Evolutionary conservation across 2,797 vertebrate genomes (phyloP).

Genomic region (Channallabes apus): DNA sequence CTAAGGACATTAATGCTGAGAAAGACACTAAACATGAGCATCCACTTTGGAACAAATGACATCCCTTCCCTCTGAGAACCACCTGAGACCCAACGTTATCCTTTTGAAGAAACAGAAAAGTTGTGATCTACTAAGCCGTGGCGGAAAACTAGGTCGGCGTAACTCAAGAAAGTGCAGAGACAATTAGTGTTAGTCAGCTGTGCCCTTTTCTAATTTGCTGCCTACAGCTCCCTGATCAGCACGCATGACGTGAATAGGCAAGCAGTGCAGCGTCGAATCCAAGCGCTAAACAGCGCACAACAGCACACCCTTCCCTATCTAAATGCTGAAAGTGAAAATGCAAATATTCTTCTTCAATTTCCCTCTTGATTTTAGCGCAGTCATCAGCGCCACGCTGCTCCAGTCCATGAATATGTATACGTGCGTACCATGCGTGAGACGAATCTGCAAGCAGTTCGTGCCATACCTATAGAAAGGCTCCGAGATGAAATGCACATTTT

Average conservation of each 20-base stretch:
- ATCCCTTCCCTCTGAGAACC: neutral
- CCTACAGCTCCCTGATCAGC: conserved; percentile 43
- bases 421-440: conserved; percentile 1
- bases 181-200: conserved; percentile 54
- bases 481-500: neutral
- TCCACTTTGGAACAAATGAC: conserved; percentile 23
- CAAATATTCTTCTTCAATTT: conserved; percentile 39
- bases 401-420: conserved; percentile 30
- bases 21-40: neutral
- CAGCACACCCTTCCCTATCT: conserved; percentile 40
- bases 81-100: neutral
- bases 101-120: conserved; percentile 29
- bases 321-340: conserved; percentile 47
- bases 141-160: conserved; percentile 51
- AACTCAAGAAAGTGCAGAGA: conserved; percentile 46
- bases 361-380: conserved; percentile 27
- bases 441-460: conserved; percentile 33
- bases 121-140: conserved; percentile 40
- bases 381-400: conserved; percentile 32
- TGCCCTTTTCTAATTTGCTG: conserved; percentile 43
- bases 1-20: neutral
- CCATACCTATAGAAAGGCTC: conserved; percentile 5
- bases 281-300: conserved; percentile 30
- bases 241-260: conserved; percentile 46
- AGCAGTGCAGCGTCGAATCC: conserved; percentile 32